Conservation (phyloP, 1,140 invertebrate species). For the Harlomillsia oculata region DNA sequence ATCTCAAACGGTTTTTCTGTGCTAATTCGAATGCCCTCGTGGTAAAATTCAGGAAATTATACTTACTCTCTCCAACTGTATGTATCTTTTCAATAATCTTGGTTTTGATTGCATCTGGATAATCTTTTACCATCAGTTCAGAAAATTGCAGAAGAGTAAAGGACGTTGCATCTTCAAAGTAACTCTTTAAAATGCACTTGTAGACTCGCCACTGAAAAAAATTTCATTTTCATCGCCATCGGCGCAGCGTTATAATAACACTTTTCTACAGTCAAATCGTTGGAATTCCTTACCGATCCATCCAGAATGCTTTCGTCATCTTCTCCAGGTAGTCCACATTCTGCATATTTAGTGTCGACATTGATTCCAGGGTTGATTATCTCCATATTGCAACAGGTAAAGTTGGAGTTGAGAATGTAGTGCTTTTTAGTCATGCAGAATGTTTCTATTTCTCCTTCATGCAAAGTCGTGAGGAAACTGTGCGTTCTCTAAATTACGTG, state of each 20-base stretch:
- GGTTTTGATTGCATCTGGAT: not conserved
- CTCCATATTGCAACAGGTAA: conserved; percentile 9
- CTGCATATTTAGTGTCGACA: not conserved
- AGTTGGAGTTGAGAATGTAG: conserved; percentile 8
- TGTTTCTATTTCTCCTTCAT: not conserved
- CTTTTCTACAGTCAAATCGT: too few species aligned
- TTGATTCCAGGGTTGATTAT: conserved; percentile 11
- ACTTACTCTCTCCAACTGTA: too few species aligned
- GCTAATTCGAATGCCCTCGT: too few species aligned
- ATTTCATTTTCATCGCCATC: too few species aligned
- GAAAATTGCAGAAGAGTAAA: conserved; percentile 11
- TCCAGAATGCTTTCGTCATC: not conserved
- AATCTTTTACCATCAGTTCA: conserved; percentile 12
- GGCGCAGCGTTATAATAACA: too few species aligned
- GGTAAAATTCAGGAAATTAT: too few species aligned
- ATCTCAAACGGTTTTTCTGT: too few species aligned
- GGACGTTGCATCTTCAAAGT: not conserved
- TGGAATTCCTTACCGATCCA: not conserved
- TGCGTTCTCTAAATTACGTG: too few species aligned
- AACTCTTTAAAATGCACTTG: conserved; percentile 1
- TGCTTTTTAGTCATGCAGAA: not conserved
- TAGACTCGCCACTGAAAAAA: conserved; percentile 15
- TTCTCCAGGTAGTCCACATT: not conserved
- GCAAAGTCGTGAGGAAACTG: too few species aligned
- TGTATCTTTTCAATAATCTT: too few species aligned